Percentiles rank a stretch among this genome's conserved stretches.
phyloP scores from a whole-genome alignment of 2,113 vertebrate genomes.

The Taxidea taxus region DNA sequence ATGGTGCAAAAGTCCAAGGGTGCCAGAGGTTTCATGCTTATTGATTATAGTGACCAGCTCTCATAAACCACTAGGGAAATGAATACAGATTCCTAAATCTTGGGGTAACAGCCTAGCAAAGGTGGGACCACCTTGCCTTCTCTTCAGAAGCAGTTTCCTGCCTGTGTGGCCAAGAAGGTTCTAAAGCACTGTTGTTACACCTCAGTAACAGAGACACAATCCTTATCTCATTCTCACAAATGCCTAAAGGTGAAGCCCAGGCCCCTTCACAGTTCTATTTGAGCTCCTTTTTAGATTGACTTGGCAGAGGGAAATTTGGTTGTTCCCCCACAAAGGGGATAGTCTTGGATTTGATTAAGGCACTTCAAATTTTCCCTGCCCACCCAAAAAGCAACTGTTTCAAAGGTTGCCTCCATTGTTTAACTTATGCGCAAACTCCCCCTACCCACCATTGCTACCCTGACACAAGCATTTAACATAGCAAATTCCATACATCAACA shows the following conservation, averaged over 20 bases:
- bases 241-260: not conserved
- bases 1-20: not conserved
- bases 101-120: not conserved
- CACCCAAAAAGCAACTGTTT: not conserved
- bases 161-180: slow-evolving; percentile 1
- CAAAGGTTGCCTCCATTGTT: not conserved
- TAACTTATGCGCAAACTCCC: not conserved
- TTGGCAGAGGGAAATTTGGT: not conserved
- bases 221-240: not conserved
- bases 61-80: not conserved
- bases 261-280: not conserved
- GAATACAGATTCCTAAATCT: not conserved
- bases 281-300: not conserved
- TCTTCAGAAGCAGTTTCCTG: slow-evolving; percentile 18
- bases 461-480: not conserved
- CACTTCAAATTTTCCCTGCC: not conserved
- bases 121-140: not conserved
- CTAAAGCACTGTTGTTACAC: not conserved
- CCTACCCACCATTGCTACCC: not conserved
- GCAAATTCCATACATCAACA: slow-evolving; percentile 8
- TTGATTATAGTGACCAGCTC: not conserved
- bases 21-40: not conserved
- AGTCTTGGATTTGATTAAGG: not conserved
- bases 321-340: not conserved
- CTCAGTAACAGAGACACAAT: not conserved